Conservation (phyloP, 2,797 vertebrate species). For the Lepus oiostolus region DNA sequence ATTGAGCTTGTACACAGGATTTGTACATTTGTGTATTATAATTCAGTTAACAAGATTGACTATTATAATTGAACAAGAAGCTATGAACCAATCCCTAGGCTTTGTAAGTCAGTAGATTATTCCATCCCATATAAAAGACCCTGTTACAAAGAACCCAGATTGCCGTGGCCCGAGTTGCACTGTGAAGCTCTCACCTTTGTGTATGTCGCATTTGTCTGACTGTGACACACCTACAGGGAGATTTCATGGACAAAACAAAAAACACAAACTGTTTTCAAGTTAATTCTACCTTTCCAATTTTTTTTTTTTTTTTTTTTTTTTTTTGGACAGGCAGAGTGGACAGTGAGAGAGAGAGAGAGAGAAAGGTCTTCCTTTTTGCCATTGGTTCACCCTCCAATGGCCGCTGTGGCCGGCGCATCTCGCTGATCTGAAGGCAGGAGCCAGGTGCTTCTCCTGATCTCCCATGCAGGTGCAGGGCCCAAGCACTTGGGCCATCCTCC, state of each 20-base stretch:
- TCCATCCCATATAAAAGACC: not conserved
- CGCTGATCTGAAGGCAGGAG: too few species aligned
- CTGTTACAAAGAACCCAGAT: conserved; percentile 14
- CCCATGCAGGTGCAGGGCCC: too few species aligned
- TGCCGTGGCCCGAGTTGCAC: not conserved
- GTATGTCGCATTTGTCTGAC: not conserved
- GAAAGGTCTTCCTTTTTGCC: too few species aligned
- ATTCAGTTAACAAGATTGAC: conserved; percentile 37
- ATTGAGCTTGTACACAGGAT: not conserved
- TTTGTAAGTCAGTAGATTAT: not conserved
- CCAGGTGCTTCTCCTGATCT: too few species aligned
- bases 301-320: too few species aligned
- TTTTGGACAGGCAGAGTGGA: too few species aligned
- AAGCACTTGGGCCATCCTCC: too few species aligned
- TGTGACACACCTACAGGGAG: not conserved
- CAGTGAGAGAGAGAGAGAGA: too few species aligned
- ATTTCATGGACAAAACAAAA: conserved; percentile 6
- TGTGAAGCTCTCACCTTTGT: not conserved
- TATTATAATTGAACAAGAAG: not conserved
- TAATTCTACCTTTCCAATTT: not conserved
- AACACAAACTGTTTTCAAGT: not conserved
- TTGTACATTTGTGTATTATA: conserved; percentile 17
- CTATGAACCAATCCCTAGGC: not conserved
- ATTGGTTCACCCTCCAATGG: too few species aligned
- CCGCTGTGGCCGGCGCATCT: too few species aligned